Base-by-base conservation (phyloP, 2,797 vertebrate species). In the Loris lydekkerianus region DNA sequence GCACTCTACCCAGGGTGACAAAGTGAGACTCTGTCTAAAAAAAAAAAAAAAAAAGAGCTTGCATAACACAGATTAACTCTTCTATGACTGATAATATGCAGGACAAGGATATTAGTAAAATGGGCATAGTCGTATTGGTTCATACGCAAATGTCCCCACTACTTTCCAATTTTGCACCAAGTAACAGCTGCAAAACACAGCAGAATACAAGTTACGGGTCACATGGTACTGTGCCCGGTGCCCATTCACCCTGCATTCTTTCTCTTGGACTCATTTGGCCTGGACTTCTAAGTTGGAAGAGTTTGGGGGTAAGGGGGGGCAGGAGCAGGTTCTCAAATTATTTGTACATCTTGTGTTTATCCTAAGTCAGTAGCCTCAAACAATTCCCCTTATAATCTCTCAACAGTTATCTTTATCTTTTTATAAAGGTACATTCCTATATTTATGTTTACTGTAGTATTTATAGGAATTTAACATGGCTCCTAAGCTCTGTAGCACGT, bases 391-490 rank as follows among this genome's bases (percentile, higher is more conserved):
- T 82, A 73, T 46, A 27, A 76, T 87, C 67, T 87, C 49, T 91
- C 82, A 34, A 65, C 46, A 80, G 56, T 72, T 87, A 72, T 53
- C 23, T 34, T 81, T 65, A 49, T 46, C 40, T 63, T 88, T 96
- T 80, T 70, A 31, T 65, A 69, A 88, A 97, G 56, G 46, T 49
- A 14, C 91, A 82, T 25, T 60, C 61, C 69, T 90, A 63, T 65
- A 53, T 95, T 86, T 61, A 63, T 58, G 37, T 89, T 94, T 93
- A 70, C 77, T 88, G 18, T 78, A 70, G 85, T 77, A 75, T 78
- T 90, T 93, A 70, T 67, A 91, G 81, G 77, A 83, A 90, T 89
- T 93, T 88, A 92, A 49, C 49, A 65, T 10, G 70, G 81, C 70
- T 89, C 53, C 89, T 90, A 85, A 95, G 83, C 63, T 73, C 81